phyloP scores from a whole-genome alignment of 2,113 vertebrate species.

The Oreochromis niloticus region DNA sequence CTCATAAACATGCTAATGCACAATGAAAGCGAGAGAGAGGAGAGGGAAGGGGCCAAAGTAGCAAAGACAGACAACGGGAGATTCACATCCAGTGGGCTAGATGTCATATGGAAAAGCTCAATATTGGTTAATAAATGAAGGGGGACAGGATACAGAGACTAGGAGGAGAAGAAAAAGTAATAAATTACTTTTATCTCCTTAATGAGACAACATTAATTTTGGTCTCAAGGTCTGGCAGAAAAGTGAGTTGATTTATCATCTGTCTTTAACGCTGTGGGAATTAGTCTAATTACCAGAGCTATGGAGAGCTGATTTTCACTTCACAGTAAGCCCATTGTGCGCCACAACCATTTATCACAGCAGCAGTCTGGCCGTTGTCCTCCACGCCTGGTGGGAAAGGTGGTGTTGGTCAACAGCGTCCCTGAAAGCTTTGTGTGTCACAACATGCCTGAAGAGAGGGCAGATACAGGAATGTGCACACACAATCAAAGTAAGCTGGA shows the following conservation, averaged over 20 bases:
- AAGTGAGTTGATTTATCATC: conserved; percentile 69
- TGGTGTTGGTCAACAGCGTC: neutral
- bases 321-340: conserved; percentile 72
- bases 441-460: neutral
- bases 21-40: neutral
- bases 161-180: conserved; percentile 58
- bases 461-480: neutral
- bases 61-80: conserved; percentile 5
- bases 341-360: conserved; percentile 37
- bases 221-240: conserved; percentile 76
- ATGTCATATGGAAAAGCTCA: conserved; percentile 58
- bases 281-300: conserved; percentile 64
- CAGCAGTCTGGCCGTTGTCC: neutral
- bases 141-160: conserved; percentile 26
- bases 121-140: conserved; percentile 79
- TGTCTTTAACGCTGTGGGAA: conserved; percentile 61
- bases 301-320: conserved; percentile 46
- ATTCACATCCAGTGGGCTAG: conserved; percentile 28
- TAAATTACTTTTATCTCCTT: conserved; percentile 80
- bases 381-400: conserved; percentile 27
- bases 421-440: neutral
- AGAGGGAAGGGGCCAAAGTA: neutral
- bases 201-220: conserved; percentile 84
- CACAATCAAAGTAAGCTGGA: neutral
- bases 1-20: neutral